Conservation (phyloP, 2,888 invertebrate genomes). For the Amorpha juglandis region DNA sequence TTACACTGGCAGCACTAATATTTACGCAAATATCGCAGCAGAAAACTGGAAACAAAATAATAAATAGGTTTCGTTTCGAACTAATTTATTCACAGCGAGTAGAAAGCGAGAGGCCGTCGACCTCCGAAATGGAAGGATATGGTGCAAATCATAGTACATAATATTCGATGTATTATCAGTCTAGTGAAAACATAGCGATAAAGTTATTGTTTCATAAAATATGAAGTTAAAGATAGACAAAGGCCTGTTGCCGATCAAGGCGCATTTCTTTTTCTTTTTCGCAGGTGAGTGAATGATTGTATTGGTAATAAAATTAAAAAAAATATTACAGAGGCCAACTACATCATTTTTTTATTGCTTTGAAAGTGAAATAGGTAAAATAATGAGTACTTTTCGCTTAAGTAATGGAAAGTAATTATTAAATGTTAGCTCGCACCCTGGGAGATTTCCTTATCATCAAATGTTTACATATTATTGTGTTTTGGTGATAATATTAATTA, state of each 20-base stretch:
- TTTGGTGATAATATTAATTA: too few species aligned
- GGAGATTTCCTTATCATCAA: too few species aligned
- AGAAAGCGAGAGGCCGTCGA: conserved; percentile 11
- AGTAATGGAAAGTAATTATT: too few species aligned
- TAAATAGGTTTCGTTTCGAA: background rate
- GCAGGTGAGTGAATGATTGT: conserved; percentile 86
- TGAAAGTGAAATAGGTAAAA: too few species aligned
- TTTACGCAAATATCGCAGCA: too few species aligned
- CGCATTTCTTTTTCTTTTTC: conserved; percentile 94
- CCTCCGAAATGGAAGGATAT: background rate
- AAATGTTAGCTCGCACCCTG: too few species aligned
- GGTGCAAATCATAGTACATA: background rate
- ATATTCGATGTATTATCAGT: background rate
- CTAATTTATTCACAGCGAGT: conserved; percentile 28
- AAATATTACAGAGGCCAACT: too few species aligned
- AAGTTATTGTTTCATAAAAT: conserved; percentile 28
- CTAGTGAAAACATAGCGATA: conserved; percentile 1
- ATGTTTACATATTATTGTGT: too few species aligned
- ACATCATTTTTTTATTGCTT: too few species aligned
- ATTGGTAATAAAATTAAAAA: too few species aligned
- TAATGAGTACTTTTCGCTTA: too few species aligned
- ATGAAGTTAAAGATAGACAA: conserved; percentile 87
- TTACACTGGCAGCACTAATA: too few species aligned
- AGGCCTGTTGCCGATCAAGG: conserved; percentile 91
- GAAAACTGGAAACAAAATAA: background rate